Evolutionary conservation across 2,888 invertebrate species (phyloP).

Genomic region (Uropetala carovei): DNA sequence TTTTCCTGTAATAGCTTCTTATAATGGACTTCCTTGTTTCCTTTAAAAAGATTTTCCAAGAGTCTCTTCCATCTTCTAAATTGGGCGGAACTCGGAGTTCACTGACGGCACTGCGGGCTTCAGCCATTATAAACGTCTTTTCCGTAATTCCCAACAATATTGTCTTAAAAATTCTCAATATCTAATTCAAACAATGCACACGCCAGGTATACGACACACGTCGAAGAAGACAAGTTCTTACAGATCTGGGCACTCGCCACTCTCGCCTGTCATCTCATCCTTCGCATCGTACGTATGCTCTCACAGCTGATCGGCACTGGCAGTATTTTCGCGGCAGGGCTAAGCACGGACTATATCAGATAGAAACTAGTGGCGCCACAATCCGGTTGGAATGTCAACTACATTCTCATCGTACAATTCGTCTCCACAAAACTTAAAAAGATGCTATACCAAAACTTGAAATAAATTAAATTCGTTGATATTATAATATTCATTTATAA

Average conservation of each 20-base stretch:
- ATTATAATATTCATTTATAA: not conserved
- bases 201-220: conserved; percentile 1
- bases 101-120: conserved; percentile 74
- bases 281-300: conserved; percentile 42
- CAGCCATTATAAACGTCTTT: conserved; percentile 72
- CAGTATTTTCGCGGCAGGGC: conserved; percentile 59
- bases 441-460: not conserved
- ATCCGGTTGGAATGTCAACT: not conserved
- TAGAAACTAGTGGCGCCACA: conserved; percentile 19
- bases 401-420: not conserved
- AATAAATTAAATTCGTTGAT: not conserved
- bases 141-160: conserved; percentile 25
- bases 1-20: conserved; percentile 73
- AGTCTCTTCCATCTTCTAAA: conserved; percentile 72
- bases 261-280: conserved; percentile 60
- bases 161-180: not conserved
- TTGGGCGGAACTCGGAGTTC: conserved; percentile 72
- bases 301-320: conserved; percentile 62
- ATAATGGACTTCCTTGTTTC: conserved; percentile 72
- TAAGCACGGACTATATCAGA: conserved; percentile 43
- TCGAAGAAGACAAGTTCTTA: not conserved
- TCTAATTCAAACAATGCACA: not conserved
- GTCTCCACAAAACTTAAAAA: not conserved
- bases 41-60: conserved; percentile 72
- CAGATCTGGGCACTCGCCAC: conserved; percentile 52